Conservation (phyloP, 2,888 invertebrate genomes). For the Oegoconia quadripuncta region DNA sequence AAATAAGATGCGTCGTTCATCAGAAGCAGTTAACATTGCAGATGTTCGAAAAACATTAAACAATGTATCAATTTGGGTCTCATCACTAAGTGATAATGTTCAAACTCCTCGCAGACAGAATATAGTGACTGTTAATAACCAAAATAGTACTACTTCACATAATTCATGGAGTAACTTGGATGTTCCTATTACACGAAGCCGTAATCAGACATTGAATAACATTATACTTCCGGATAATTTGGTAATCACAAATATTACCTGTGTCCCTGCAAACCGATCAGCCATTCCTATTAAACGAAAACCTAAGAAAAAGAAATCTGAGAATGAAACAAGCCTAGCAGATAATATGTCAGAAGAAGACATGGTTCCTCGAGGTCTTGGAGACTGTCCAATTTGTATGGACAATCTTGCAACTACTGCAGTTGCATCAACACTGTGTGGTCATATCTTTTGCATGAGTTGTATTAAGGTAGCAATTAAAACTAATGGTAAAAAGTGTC, state of each 20-base stretch:
- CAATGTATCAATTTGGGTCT: background rate
- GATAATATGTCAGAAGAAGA: background rate
- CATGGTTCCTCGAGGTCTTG: slow-evolving; percentile 15
- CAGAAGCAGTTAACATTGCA: background rate
- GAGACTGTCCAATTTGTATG: slow-evolving; percentile 54
- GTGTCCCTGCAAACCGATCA: background rate
- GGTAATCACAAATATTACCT: background rate
- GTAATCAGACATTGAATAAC: background rate
- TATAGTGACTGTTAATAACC: too few relatives aligned
- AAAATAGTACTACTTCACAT: background rate
- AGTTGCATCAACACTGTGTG: slow-evolving; percentile 50
- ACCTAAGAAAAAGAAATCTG: too few relatives aligned
- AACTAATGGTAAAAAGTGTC: slow-evolving; percentile 41
- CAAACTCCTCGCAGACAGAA: too few relatives aligned
- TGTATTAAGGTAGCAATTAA: slow-evolving; percentile 39
- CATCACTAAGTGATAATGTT: too few relatives aligned
- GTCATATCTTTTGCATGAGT: slow-evolving; percentile 49
- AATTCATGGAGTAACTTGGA: background rate
- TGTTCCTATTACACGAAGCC: background rate
- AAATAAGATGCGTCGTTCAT: background rate
- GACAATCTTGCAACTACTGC: slow-evolving; percentile 31
- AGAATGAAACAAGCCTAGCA: background rate
- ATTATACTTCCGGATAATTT: background rate
- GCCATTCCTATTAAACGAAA: too few relatives aligned
- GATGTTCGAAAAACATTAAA: background rate